Evolutionary conservation across 1,140 invertebrate genomes (phyloP), one percentile per base, ranked within the genome.

Genomic region (Tenebrio molitor): DNA sequence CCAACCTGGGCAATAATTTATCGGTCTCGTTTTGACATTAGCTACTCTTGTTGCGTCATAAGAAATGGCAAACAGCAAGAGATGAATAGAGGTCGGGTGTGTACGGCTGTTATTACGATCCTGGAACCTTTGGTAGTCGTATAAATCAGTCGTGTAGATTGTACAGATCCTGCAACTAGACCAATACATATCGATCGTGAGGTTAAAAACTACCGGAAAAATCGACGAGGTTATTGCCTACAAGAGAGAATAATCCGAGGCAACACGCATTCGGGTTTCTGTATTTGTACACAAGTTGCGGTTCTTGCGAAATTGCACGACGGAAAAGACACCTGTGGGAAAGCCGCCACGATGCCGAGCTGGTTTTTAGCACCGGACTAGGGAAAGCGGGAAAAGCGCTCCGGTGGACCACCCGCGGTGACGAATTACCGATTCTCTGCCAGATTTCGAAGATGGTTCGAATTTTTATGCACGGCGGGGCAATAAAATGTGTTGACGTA

Each of bases 151-250:
- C 23, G 46, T 44, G 62, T 69, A 72, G 74, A 77, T 78, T 78
- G 75, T 76, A 76, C 75, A 74, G 77, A 78, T 75, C 75, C 75
- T 50, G 75, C 75, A 78, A 78, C 77, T 78, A 68, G 77, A 78
- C 71, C 74, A 72, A 44, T 75, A 78, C 77, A 76, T 71, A 77
- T 74, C 69, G 73, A 74, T 78, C 77, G 77, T 78, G 77, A 78
- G 72, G 75, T 39, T 78, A 69, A 77, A 78, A 76, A 77, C 77
- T 75, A 78, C 75, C 75, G 76, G 76, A 74, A 72, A 76, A 77
- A 67, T 68, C 63, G 21, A 77, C 69, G 74, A 74, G 50, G 50
- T 58, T 58, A 58, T 58, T 58, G 50, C 50, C 23, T 58, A 50
- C 44, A 58, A 58, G 21, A 58, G 21, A 29, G 23, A 12, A 58